Conservation (phyloP, 2,797 vertebrate species). For the Eurystomus glaucurus region DNA sequence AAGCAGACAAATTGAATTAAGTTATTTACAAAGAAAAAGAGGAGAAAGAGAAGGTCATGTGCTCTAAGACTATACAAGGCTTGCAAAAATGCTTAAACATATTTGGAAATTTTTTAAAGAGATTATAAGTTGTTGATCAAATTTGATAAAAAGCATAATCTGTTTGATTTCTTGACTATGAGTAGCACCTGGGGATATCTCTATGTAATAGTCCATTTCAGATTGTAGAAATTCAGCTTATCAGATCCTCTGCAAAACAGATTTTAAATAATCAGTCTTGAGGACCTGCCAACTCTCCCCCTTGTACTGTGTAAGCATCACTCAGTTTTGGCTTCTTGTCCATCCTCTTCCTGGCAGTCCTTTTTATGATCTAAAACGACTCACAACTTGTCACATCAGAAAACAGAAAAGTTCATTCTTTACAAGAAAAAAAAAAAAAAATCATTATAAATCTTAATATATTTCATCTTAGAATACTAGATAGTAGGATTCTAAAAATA, state of each 20-base stretch:
- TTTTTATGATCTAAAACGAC: neutral
- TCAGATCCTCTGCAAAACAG: conserved; percentile 53
- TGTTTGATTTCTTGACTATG: conserved; percentile 33
- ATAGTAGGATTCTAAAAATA: neutral
- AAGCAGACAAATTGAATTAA: neutral
- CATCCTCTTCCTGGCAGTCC: neutral
- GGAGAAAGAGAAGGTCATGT: neutral
- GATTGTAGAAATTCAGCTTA: neutral
- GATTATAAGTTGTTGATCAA: conserved; percentile 27
- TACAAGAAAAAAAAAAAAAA: neutral
- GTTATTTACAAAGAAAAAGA: neutral
- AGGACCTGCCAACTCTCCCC: neutral
- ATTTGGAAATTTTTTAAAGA: neutral
- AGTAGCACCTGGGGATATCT: neutral
- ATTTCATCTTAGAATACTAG: neutral
- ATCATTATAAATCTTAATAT: neutral
- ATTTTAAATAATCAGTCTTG: conserved; percentile 51
- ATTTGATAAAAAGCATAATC: conserved; percentile 31
- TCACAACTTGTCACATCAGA: neutral
- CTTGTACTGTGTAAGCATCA: neutral
- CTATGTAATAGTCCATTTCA: neutral
- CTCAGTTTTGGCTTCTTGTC: neutral
- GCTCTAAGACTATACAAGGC: neutral
- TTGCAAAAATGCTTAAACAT: neutral
- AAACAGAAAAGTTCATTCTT: neutral